Evolutionary conservation across 2,113 vertebrate species (phyloP), one percentile per base, ranked within the genome.

Genomic region (Pseudorasbora parva): DNA sequence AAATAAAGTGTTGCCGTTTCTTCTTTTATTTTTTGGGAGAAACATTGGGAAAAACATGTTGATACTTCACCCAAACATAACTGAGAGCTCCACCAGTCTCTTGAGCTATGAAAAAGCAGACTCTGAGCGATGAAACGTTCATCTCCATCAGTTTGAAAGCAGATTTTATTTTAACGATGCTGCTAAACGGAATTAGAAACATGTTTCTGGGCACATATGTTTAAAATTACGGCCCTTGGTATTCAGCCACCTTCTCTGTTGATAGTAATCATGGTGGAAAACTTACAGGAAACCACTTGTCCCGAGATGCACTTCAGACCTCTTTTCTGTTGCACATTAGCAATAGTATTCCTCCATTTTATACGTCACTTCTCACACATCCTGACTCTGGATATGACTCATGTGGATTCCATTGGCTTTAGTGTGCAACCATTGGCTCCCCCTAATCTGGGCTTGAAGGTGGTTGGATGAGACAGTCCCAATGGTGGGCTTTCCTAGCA

Each of bases 401-500:
- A 88, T 43, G 54, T 45, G 27, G 10, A 72, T 62, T 82, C 82
- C 82, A 43, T 56, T 66, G 59, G 57, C 30, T 30, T 82, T 82
- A 78, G 78, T 27, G 59, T 73, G 56, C 60, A 73, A 41, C 66
- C n/a, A 69, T 23, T 27, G 51, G 30, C 41, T 76, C 66, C 69
- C 41, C 9, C 19, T 15, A 73, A 23, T 56, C 14, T 79, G 23
- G 64, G 8, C 68, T 54, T 27, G 49, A 37, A 77, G 69, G 66
- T 30, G 66, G 69, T 84, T 84, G 84, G 84, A 30, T 17, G 1
- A 15, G 73, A 41, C 8, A 33, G 57, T 54, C 72, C 57, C 19
- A 17, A 64, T 78, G 76, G 74, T 84, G 73, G 81, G 45, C 74
- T 87, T 89, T 89, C 84, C 84, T 82, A 87, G 86, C 60, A 87